Percentiles rank a stretch among this genome's conserved stretches.
phyloP scores from a whole-genome alignment of 2,888 invertebrate genomes.

The Tridacna crocea region DNA sequence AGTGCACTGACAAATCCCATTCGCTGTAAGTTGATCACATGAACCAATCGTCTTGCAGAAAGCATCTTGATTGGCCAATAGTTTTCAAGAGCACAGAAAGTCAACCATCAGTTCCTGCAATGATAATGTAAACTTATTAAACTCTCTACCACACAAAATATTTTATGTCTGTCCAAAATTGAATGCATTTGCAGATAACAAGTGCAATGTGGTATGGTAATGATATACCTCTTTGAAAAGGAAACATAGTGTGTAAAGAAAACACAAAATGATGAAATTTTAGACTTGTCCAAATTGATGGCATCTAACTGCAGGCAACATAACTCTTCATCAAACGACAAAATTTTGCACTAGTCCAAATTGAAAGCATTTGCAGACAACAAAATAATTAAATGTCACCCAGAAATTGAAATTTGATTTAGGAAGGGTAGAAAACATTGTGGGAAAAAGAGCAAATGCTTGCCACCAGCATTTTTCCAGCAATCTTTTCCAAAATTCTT shows the following conservation, averaged over 20 bases:
- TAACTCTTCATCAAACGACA: no score
- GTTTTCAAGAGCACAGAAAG: not conserved
- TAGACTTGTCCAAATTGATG: not conserved
- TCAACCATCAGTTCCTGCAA: not conserved
- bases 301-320: no score
- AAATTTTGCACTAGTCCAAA: no score
- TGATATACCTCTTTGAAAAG: not conserved
- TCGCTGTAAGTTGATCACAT: conserved; percentile 75
- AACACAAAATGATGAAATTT: not conserved
- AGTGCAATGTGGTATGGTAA: no score
- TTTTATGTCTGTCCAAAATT: not conserved
- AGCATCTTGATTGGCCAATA: conserved; percentile 32
- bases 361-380: no score
- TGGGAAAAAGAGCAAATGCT: no score
- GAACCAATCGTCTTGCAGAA: conserved; percentile 64
- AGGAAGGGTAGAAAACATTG: no score
- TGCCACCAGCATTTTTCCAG: no score
- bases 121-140: not conserved
- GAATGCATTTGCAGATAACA: no score
- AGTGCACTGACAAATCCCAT: conserved; percentile 77
- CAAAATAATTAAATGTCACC: no score
- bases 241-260: not conserved
- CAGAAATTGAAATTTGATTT: no score
- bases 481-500: no score
- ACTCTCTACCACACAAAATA: not conserved